Base-by-base conservation (phyloP, 2,113 vertebrate genomes). In the Scomber scombrus region DNA sequence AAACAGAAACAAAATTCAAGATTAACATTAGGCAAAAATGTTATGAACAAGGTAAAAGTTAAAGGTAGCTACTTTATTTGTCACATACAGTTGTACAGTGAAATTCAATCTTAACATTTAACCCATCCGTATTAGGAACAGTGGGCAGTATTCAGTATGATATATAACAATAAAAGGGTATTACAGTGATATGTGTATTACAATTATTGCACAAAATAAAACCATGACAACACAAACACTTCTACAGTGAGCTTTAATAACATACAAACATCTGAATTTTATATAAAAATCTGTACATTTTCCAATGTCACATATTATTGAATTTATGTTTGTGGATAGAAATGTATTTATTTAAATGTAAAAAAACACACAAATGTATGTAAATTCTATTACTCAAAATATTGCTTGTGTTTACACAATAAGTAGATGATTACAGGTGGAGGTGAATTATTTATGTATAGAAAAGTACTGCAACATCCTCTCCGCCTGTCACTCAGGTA, bases 151-250 rank as follows among this genome's bases (percentile, higher is more conserved):
- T 26, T 26, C 5, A 15, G 5, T 23, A 21, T 63, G 45, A n/a
- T 5, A 57, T 40, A 15, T 71, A 45, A 50, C 2, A 3, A 34
- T 46, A 11, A 14, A 45, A 49, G 2, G 18, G 15, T 43, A 12
- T 51, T 3, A 62, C 0, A 63, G 9, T 40, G 29, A 69, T 3
- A 23, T n/a, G 3, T 9, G 7, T 40, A 9, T 40, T 40, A 40
- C 1, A 70, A 71, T 54, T 60, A 74, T 56, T 45, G 5, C 46
- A 64, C 40, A 70, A 79, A 58, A 70, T 11, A 78, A 0, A 34
- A 34, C 15, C 26, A 45, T 60, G 31, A 34, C 8, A 55, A 40
- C 3, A 43, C 18, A 8, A 55, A 40, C 3, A 43, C 18, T 4
- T n/a, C 11, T 11, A 31, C 23, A 49, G 26, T 1, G 5, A 9